Evolutionary conservation across 2,797 vertebrate species (phyloP).

Genomic region (Threskiornis aethiopicus): DNA sequence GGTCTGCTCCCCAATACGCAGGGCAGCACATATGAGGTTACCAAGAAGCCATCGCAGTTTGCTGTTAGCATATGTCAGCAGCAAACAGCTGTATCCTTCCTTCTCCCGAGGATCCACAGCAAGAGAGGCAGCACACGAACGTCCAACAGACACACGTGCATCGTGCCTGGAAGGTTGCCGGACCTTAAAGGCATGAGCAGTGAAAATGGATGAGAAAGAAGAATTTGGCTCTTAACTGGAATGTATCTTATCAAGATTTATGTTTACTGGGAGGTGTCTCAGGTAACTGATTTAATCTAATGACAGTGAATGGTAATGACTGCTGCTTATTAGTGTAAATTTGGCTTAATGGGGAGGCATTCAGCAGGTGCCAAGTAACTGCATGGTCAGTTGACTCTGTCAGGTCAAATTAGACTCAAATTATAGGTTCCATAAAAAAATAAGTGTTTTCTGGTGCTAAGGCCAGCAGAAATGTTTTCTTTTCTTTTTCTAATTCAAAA

Average conservation of each 20-base stretch:
- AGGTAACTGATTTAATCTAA: conserved; percentile 11
- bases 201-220: background rate
- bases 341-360: conserved; percentile 33
- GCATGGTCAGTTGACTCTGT: conserved; percentile 66
- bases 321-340: background rate
- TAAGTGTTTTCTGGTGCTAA: background rate
- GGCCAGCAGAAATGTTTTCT: background rate
- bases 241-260: background rate
- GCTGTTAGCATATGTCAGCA: background rate
- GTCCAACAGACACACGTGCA: background rate
- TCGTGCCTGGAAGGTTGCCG: accelerated
- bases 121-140: accelerated
- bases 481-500: background rate
- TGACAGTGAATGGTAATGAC: conserved; percentile 26
- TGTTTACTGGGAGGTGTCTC: conserved; percentile 20
- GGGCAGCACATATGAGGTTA: background rate
- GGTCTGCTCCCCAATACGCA: background rate
- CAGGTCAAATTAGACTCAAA: conserved; percentile 68
- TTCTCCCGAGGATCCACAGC: accelerated
- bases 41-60: background rate
- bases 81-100: background rate
- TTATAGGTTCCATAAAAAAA: background rate
- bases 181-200: background rate
- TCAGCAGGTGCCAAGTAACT: conserved; percentile 59
- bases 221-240: background rate